These are phyloP conservation scores for Lasioglossum morio DNA, from an alignment of 2,888 invertebrate genomes.

Conservation along the genomic window DNA sequence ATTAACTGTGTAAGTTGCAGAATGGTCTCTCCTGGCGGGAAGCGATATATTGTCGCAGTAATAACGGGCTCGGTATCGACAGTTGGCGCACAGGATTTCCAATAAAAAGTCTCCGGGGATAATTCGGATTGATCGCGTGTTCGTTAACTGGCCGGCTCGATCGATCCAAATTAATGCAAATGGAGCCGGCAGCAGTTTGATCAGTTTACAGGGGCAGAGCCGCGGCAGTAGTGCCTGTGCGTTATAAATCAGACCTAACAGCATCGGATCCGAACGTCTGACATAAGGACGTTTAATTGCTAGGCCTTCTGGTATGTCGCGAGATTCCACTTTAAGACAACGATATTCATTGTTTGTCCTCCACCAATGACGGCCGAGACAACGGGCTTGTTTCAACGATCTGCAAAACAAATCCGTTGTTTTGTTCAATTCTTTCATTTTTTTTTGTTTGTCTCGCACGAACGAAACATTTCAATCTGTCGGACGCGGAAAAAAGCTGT, in stretches of 20 bases:
- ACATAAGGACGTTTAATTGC: slow-evolving; percentile 53
- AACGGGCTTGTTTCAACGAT: neutral
- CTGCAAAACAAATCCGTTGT: neutral
- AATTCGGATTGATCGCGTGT: slow-evolving; percentile 41
- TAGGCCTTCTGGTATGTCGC: slow-evolving; percentile 30
- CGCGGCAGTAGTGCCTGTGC: slow-evolving; percentile 28
- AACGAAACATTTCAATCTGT: neutral
- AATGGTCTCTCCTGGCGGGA: neutral
- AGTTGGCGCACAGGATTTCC: neutral
- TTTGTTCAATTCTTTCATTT: neutral
- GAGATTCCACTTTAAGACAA: slow-evolving; percentile 23
- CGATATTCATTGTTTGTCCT: slow-evolving; percentile 15
- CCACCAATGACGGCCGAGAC: neutral
- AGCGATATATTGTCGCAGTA: slow-evolving; percentile 3
- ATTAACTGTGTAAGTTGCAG: neutral
- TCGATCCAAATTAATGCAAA: slow-evolving; percentile 56
- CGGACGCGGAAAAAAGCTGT: neutral
- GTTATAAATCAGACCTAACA: slow-evolving; percentile 59
- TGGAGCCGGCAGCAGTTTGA: slow-evolving; percentile 43
- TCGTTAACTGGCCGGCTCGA: slow-evolving; percentile 32
- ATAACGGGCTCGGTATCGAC: neutral
- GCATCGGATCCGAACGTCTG: slow-evolving; percentile 39
- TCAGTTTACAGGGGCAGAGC: slow-evolving; percentile 12
- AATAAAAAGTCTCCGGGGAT: slow-evolving; percentile 25
- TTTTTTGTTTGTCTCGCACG: neutral